Percentiles rank a stretch among this genome's conserved stretches.
phyloP scores from a whole-genome alignment of 2,113 vertebrate genomes.

The Rallus limicola region DNA sequence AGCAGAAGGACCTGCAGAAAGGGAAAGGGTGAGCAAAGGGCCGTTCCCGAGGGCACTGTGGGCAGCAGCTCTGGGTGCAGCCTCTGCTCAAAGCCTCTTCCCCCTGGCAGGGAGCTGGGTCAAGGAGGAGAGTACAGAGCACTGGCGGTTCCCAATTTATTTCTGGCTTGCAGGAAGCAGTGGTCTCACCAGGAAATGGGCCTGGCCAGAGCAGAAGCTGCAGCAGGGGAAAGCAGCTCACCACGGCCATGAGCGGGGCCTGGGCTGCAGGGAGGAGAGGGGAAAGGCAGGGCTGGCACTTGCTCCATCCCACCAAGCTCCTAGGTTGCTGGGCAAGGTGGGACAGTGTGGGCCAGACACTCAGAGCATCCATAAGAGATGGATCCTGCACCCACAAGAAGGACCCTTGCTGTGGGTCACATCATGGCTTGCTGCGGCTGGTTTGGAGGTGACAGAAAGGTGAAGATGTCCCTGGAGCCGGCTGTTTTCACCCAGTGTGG shows the following conservation, averaged over 20 bases:
- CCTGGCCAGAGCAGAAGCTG: background rate
- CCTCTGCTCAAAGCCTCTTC: background rate
- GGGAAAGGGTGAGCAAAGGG: background rate
- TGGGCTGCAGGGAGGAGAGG: background rate
- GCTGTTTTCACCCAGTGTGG: background rate
- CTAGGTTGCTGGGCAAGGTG: background rate
- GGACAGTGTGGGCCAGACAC: fast-evolving
- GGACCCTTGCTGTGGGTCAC: background rate
- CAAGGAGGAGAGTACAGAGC: background rate
- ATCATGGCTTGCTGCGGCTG: fast-evolving
- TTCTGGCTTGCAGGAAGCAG: background rate
- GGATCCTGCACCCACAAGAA: background rate
- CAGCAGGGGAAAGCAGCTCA: constrained; percentile 41
- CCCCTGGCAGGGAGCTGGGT: fast-evolving
- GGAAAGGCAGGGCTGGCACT: background rate
- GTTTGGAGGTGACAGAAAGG: background rate
- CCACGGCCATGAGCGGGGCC: background rate
- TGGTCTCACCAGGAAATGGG: background rate
- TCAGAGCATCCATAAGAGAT: background rate
- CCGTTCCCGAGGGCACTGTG: background rate
- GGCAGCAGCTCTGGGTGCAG: background rate
- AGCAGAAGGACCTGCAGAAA: background rate
- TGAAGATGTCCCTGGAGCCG: no score
- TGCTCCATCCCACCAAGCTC: background rate
- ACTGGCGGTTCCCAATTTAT: background rate